Evolutionary conservation across 1,140 invertebrate genomes (phyloP).

Genomic region (Cepaea nemoralis): DNA sequence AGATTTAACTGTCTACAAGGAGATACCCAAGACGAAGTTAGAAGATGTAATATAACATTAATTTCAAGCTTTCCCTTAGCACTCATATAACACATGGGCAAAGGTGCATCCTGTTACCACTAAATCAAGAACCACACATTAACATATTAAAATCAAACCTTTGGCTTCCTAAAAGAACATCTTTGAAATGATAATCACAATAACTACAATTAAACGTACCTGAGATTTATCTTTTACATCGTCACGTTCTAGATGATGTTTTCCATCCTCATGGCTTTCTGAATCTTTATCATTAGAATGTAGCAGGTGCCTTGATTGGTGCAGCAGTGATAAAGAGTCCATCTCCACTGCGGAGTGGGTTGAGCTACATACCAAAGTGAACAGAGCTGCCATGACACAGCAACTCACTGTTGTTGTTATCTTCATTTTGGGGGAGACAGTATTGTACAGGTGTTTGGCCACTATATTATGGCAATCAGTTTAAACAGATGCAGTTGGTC

Average conservation of each 20-base stretch:
- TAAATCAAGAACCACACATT: no score
- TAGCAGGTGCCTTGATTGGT: not conserved
- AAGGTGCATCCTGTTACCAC: no score
- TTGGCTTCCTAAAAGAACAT: no score
- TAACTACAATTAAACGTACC: conserved; percentile 5
- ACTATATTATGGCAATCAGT: not conserved
- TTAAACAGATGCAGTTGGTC: no score
- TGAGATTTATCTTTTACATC: not conserved
- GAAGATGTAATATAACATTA: no score
- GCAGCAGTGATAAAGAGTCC: not conserved
- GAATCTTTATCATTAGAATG: not conserved
- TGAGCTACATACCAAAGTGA: not conserved
- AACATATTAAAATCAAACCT: no score
- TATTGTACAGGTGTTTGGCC: not conserved
- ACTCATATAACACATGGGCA: no score
- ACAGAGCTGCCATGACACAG: not conserved
- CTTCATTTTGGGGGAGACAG: not conserved
- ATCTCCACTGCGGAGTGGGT: not conserved
- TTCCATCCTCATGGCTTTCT: not conserved
- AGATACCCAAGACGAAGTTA: no score
- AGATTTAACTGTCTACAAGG: no score
- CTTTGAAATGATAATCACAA: not conserved
- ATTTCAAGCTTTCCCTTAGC: no score
- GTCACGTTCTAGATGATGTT: not conserved
- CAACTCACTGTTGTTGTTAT: not conserved